Evolutionary conservation across 2,797 vertebrate genomes (phyloP).

Genomic region (Pseudomugil gertrudae): DNA sequence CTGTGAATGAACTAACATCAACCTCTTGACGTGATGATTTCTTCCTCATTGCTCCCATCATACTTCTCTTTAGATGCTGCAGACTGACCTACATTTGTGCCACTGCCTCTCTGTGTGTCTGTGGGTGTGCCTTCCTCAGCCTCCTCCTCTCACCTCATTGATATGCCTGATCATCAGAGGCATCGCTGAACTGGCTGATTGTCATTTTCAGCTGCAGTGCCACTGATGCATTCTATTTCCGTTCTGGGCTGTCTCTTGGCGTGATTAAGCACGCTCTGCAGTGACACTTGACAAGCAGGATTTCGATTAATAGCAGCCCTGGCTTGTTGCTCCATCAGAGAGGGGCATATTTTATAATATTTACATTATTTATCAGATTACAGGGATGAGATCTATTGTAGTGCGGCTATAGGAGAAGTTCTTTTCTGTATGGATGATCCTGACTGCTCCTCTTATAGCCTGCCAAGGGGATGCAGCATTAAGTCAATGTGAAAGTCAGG

Average conservation of each 20-base stretch:
- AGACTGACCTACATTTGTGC: constrained; percentile 69
- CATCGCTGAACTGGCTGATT: constrained; percentile 77
- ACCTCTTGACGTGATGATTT: constrained; percentile 53
- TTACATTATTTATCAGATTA: constrained; percentile 72
- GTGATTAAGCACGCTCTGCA: constrained; percentile 75
- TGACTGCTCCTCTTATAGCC: constrained; percentile 32
- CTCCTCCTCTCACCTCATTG: constrained; percentile 71
- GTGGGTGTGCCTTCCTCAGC: constrained; percentile 28
- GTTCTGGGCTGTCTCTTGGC: constrained; percentile 52
- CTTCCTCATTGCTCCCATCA: constrained; percentile 39
- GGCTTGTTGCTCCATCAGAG: constrained; percentile 34
- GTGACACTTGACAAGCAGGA: constrained; percentile 71
- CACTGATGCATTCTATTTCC: constrained; percentile 72
- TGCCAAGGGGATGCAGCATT: constrained; percentile 38
- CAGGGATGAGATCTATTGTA: constrained; percentile 36
- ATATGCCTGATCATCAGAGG: constrained; percentile 76
- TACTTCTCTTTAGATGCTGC: constrained; percentile 38
- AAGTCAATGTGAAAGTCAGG: constrained; percentile 38
- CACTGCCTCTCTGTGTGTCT: constrained; percentile 19
- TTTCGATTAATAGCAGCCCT: constrained; percentile 65
- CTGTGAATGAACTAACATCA: constrained; percentile 8
- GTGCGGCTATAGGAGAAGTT: constrained; percentile 26
- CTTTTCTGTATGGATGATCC: constrained; percentile 28
- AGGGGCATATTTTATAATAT: constrained; percentile 57
- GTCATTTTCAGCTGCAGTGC: constrained; percentile 77